Evolutionary conservation across 2,888 invertebrate species (phyloP).

Genomic region (Adela reaumurella): DNA sequence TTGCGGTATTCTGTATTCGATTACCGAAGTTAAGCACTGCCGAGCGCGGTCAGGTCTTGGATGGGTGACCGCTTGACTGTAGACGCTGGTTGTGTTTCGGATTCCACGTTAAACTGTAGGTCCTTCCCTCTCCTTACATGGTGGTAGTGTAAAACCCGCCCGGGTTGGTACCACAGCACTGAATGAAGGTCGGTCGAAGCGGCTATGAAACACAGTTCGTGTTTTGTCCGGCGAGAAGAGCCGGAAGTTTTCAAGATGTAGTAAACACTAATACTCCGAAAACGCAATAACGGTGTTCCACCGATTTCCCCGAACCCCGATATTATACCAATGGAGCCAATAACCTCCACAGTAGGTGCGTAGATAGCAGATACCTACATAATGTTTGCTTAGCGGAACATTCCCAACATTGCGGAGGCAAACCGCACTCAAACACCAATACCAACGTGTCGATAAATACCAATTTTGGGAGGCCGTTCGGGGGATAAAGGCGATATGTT

Average conservation of each 20-base stretch:
- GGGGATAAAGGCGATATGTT: background rate
- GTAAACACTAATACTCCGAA: background rate
- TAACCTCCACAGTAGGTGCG: constrained; percentile 25
- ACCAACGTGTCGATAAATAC: background rate
- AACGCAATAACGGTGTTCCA: no score
- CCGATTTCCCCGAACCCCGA: no score
- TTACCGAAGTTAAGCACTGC: no score
- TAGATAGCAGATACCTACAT: no score
- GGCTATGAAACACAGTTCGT: background rate
- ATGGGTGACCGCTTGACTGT: no score
- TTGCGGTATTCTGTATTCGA: no score
- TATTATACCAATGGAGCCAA: constrained; percentile 9
- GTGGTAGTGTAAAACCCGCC: background rate
- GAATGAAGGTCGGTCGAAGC: background rate
- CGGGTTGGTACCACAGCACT: background rate
- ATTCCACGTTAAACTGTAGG: no score
- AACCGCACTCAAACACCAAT: background rate
- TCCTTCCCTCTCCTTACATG: no score
- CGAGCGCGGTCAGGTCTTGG: no score
- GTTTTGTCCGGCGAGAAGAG: no score
- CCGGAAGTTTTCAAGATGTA: background rate
- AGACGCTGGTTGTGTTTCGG: no score
- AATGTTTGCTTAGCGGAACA: constrained; percentile 21
- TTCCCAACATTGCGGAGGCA: background rate
- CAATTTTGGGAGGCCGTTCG: background rate